Conservation (phyloP, 1,140 invertebrate genomes). For the Calephelis nemesis region DNA sequence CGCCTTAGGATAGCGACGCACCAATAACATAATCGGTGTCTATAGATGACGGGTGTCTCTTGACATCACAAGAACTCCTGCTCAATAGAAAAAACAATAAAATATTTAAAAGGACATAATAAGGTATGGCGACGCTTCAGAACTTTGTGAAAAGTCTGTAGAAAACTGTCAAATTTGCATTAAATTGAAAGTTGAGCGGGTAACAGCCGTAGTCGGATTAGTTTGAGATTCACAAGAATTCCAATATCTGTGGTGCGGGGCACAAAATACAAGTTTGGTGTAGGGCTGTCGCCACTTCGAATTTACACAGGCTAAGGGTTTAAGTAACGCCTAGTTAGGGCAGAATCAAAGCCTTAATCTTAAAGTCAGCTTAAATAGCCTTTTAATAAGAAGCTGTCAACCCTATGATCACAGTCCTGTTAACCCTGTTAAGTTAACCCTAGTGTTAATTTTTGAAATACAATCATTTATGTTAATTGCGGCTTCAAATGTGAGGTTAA, state of each 20-base stretch:
- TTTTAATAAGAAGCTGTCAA: too few relatives aligned
- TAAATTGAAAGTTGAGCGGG: conserved; percentile 46
- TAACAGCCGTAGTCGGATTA: conserved; percentile 45
- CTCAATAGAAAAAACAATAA: background rate
- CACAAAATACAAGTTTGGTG: conserved; percentile 21
- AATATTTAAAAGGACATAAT: conserved; percentile 36
- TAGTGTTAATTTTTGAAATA: too few relatives aligned
- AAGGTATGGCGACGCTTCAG: background rate
- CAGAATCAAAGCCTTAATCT: too few relatives aligned
- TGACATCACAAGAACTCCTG: too few relatives aligned
- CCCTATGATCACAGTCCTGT: too few relatives aligned
- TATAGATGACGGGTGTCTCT: too few relatives aligned
- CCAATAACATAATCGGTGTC: too few relatives aligned
- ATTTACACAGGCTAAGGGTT: background rate
- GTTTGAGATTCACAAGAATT: conserved; percentile 70
- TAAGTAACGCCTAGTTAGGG: background rate
- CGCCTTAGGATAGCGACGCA: too few relatives aligned
- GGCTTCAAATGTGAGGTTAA: too few relatives aligned
- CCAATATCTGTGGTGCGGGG: conserved; percentile 50
- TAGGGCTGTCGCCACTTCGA: conserved; percentile 3
- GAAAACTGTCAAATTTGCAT: conserved; percentile 53
- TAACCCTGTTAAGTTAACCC: too few relatives aligned
- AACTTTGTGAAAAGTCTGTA: conserved; percentile 23
- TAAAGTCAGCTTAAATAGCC: too few relatives aligned
- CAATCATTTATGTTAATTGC: too few relatives aligned